A percentile compares a stretch with the other conserved stretches of the same genome.
Evolutionary conservation across 1,140 invertebrate genomes (phyloP).

Genomic region (Orussus abietinus): DNA sequence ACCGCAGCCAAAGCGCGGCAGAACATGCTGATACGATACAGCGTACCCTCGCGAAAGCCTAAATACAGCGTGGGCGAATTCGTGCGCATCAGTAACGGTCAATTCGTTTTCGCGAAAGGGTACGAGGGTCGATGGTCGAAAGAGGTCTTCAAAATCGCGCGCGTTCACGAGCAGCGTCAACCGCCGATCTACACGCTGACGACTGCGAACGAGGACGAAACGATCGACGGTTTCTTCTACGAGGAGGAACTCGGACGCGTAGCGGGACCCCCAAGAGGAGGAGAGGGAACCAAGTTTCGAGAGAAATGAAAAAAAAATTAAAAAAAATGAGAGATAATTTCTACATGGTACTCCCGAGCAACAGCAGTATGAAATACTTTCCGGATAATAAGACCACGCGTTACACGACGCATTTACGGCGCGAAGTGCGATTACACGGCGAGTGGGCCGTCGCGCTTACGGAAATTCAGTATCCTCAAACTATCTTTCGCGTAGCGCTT

Average conservation of each 20-base stretch:
- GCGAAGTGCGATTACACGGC: slow-evolving; percentile 12
- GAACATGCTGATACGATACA: background rate
- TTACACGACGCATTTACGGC: slow-evolving; percentile 20
- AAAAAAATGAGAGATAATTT: slow-evolving; percentile 11
- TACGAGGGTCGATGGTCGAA: slow-evolving; percentile 8
- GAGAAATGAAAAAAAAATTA: background rate
- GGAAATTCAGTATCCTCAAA: slow-evolving; percentile 23
- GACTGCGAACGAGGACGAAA: slow-evolving; percentile 2
- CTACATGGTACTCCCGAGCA: slow-evolving; percentile 13
- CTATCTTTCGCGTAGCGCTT: slow-evolving; percentile 14
- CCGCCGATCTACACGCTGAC: slow-evolving; percentile 5
- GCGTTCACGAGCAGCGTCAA: background rate
- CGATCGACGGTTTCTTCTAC: slow-evolving; percentile 2
- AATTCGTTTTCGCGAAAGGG: slow-evolving; percentile 15
- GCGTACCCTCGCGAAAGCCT: too few species aligned
- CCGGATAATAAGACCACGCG: slow-evolving; percentile 21
- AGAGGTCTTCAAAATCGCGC: slow-evolving; percentile 6
- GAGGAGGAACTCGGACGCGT: background rate
- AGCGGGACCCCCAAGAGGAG: background rate
- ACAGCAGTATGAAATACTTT: slow-evolving; percentile 23
- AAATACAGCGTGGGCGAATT: slow-evolving; percentile 13
- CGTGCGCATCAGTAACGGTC: slow-evolving; percentile 8
- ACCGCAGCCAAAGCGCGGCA: slow-evolving; percentile 4
- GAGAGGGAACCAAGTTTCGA: background rate
- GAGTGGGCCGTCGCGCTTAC: slow-evolving; percentile 17